Conservation (phyloP, 2,113 vertebrate species). For the Cinclus mexicanus region DNA sequence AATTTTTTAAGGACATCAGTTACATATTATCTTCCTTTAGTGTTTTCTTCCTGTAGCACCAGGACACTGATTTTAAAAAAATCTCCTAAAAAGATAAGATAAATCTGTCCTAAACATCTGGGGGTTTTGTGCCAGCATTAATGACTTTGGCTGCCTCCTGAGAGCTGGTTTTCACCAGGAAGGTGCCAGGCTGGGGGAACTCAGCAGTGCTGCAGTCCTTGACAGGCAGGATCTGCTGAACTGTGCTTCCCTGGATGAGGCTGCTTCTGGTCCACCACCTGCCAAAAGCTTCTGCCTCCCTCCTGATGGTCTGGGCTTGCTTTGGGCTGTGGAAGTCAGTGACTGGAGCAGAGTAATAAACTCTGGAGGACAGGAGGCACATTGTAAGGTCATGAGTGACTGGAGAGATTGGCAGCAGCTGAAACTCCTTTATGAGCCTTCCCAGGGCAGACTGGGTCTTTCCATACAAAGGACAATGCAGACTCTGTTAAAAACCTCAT, state of each 20-base stretch:
- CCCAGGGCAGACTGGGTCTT: background rate
- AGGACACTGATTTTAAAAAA: background rate
- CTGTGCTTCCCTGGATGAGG: background rate
- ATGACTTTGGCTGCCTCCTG: background rate
- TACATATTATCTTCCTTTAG: background rate
- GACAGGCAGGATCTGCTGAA: background rate
- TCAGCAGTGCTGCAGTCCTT: background rate
- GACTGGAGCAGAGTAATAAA: background rate
- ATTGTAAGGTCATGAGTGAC: constrained; percentile 28
- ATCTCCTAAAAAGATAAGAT: background rate
- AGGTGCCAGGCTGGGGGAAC: background rate
- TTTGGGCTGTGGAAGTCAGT: background rate
- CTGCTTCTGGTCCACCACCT: background rate
- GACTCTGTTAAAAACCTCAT: background rate
- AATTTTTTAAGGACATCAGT: background rate
- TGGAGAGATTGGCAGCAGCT: constrained; percentile 30
- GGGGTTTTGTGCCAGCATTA: background rate
- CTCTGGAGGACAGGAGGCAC: constrained; percentile 23
- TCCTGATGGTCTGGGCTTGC: background rate
- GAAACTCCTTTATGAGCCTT: constrained; percentile 45
- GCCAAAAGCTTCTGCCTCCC: background rate
- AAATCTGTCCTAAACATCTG: background rate
- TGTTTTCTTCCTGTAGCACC: background rate
- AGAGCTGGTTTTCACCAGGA: fast-evolving
- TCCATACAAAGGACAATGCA: constrained; percentile 38